Base-by-base conservation (phyloP, 2,888 invertebrate species). In the Agrochola macilenta region DNA sequence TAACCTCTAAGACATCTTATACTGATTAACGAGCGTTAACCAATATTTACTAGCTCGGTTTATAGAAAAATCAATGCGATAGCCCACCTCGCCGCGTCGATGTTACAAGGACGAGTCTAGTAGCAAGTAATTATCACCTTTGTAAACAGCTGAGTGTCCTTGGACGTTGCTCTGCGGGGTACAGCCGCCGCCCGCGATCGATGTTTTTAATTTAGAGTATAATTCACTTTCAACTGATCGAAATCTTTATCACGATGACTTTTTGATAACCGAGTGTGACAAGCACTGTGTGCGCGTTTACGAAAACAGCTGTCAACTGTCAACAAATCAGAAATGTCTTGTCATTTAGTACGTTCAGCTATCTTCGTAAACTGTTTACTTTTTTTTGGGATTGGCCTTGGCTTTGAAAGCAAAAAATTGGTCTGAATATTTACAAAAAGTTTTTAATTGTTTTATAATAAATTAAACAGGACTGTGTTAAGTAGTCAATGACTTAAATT, bases 11-110 rank as follows among this genome's bases (percentile, higher is more conserved):
- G 81, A 85, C 81, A 76, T 83, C 69, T 79, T 76, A 79, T 63
- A 74, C 77, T 84, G 79, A 85, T 86, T 84, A 87, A 80, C 79
- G 85, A 85, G 79, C 89, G 69, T 84, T 76, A 77, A 79, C 83
- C 80, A 92, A 91, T 93, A 91, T 93, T 94, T 92, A 93, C 93
- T 88, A 82, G 83, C 86, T 86, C 78, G 78, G 89, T 93, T 93
- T 93, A 92, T 91, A 86, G 92, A 94, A 95, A 95, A 95, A 95
- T 95, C 95, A 94, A 95, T 95, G 94, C 87, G 85, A 78, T 87
- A 85, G 75, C 61, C 49, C 61, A 81, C 74, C 75, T 76, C 43
- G 76, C 77, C 75, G 64, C 72, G 71, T 78, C 73, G 73, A 81
- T 73, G 69, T 77, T 81, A 70, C 69, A 83, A 83, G 80, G 74